These are phyloP conservation scores for Xestia rhomboidea DNA, from an alignment of 2,888 invertebrate genomes.

Conservation along the genomic window DNA sequence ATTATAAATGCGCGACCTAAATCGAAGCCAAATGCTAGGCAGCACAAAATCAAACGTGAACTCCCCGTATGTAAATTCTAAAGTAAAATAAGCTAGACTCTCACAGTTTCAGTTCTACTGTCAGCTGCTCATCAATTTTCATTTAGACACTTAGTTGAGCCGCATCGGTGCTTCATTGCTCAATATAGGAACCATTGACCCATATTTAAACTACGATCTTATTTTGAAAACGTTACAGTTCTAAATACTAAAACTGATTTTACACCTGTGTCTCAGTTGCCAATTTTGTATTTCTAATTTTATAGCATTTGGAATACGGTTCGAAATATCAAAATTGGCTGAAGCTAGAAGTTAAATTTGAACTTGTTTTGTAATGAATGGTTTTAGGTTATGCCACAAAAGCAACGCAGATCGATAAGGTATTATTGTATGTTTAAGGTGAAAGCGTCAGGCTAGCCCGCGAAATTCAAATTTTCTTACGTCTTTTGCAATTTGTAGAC, in stretches of 20 bases:
- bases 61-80: conserved; percentile 3
- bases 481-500: too few species aligned
- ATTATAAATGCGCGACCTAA: not conserved
- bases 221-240: not conserved
- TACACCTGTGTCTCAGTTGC: not conserved
- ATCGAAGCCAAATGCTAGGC: not conserved
- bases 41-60: conserved; percentile 6
- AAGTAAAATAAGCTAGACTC: conserved; percentile 11
- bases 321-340: not conserved
- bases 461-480: too few species aligned
- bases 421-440: not conserved
- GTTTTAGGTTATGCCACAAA: not conserved
- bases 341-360: not conserved
- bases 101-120: not conserved
- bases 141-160: conserved; percentile 37
- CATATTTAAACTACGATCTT: not conserved
- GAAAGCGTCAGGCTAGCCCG: too few species aligned
- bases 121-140: conserved; percentile 50
- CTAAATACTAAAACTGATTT: not conserved
- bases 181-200: conserved; percentile 17
- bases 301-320: not conserved
- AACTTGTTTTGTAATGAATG: not conserved
- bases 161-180: not conserved
- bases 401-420: not conserved
- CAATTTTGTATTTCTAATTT: not conserved